Base-by-base conservation (phyloP, 2,888 invertebrate species). In the Bedellia somnulentella region DNA sequence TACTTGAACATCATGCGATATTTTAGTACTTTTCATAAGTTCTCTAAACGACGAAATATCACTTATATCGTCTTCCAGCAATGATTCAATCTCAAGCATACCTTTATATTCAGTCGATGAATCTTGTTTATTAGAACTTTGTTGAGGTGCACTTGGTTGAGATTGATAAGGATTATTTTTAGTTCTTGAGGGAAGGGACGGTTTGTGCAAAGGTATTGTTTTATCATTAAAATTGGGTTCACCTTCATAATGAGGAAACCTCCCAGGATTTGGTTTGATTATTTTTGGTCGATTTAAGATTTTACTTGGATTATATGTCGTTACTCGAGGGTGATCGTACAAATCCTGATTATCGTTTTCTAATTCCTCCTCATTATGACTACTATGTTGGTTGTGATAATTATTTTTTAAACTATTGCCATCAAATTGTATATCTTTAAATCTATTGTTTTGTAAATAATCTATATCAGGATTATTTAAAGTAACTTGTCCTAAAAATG, bases 401-500 rank as follows among this genome's bases (percentile, higher is more conserved):
- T 70, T 64, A 39, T 54, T 68, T 45, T 75, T 75, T 27, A 77
- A 49, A 35, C 76, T 75, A 35, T 77, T 76, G n/a, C 62, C 57
- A 45, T 76, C 73, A 41, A 75, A 75, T 24, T 67, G 71, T 40
- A 68, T 55, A 41, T 62, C 71, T 45, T 71, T 71, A 43, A 68
- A 75, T 41, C 71, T 56, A 38, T 43, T 68, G 34, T 68, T 67
- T 49, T 71, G 64, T 36, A 68, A 50, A 39, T 66, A 68, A 38
- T 75, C 68, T 34, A 76, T 68, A 44, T 78, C 80, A 10, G 81
- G 80, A 51, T 80, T 81, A 44, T 81, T 80, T 34, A 82, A 60
- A 11, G 81, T 81, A 26, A 81, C 80, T 61, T 82, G 80, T 5
- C 81, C 81, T 34, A 82, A 54, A 51, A 82, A 82, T 23, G 80